Evolutionary conservation across 2,113 vertebrate genomes (phyloP), one percentile per base, ranked within the genome.

Genomic region (Zootoca vivipara): DNA sequence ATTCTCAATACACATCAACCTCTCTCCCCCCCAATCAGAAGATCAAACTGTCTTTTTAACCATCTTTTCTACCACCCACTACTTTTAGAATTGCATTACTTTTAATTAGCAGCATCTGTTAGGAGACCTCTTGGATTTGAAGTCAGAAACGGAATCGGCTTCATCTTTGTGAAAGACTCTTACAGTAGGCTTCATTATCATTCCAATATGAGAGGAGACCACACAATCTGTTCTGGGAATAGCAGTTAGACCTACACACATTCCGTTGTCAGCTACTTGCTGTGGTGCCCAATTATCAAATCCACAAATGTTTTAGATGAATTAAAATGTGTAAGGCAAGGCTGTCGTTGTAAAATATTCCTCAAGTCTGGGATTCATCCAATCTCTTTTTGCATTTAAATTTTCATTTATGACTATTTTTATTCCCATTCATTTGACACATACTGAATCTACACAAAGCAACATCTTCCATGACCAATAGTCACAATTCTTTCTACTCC

Each of bases 61-160:
- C 73, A 75, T 38, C 35, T 56, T 85, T 28, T 64, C 56, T 52
- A 20, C 28, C 86, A 46, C 38, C 18, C 58, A 78, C 20, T 4
- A 33, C n/a, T 82, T 77, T 40, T 16, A 4, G 72, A 82, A 88
- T 18, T 33, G 28, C 5, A 35, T 75, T 88, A 77, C 40, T 78
- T 83, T 83, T 78, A 88, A 67, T 83, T 78, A 88, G 42, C 24
- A 78, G 33, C 42, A 56, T 83, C 81, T 88, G 62, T 52, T 72
- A 87, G 42, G 62, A 26, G 79, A 74, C 28, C 28, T 40, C 13
- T 22, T 64, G 15, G 15, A 38, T 83, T 78, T 88, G 35, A 83
- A 78, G 33, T 38, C 30, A 35, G 8, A 38, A 65, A 46, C 20
- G 12, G 24, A 46, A 33, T 52, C 40, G 22, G 64, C 3, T 88